A percentile compares a stretch with the other conserved stretches of the same genome.
phyloP scores from a whole-genome alignment of 1,140 invertebrate species.

The Copidosoma floridanum region DNA sequence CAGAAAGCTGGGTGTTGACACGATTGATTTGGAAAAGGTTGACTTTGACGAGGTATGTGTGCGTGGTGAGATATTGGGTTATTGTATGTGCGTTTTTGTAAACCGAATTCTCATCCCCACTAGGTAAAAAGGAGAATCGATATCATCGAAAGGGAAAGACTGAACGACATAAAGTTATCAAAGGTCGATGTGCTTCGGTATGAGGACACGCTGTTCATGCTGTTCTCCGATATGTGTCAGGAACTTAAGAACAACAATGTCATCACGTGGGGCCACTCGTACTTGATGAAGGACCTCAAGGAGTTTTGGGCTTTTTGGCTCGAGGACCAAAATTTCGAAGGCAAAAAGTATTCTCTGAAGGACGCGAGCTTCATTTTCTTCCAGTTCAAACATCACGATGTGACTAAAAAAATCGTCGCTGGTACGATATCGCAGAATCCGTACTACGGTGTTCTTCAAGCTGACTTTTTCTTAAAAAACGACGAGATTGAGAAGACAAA shows the following conservation, averaged over 20 bases:
- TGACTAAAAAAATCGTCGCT: conserved; percentile 6
- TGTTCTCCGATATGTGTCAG: conserved; percentile 22
- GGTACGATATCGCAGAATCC: conserved; percentile 20
- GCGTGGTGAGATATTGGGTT: too few species aligned
- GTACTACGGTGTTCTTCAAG: conserved; percentile 17
- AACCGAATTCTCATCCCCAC: too few species aligned
- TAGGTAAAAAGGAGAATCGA: conserved; percentile 21
- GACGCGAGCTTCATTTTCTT: conserved; percentile 18
- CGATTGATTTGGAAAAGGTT: neutral
- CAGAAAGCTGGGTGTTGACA: conserved; percentile 4
- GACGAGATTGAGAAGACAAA: conserved; percentile 23
- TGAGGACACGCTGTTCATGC: conserved; percentile 14
- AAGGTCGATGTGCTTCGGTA: conserved; percentile 20
- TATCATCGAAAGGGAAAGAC: conserved; percentile 9
- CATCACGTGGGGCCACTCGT: conserved; percentile 24
- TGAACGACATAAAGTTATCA: conserved; percentile 17
- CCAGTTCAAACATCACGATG: conserved; percentile 21
- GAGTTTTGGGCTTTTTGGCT: conserved; percentile 24
- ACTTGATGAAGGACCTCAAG: conserved; percentile 22
- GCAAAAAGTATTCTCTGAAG: conserved; percentile 15
- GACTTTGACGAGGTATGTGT: conserved; percentile 23
- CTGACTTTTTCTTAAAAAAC: conserved; percentile 24
- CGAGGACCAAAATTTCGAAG: conserved; percentile 23
- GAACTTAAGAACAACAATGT: conserved; percentile 21
- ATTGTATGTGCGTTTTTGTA: too few species aligned